Conservation (phyloP, 2,113 vertebrate genomes). For the Tachysurus vachellii region DNA sequence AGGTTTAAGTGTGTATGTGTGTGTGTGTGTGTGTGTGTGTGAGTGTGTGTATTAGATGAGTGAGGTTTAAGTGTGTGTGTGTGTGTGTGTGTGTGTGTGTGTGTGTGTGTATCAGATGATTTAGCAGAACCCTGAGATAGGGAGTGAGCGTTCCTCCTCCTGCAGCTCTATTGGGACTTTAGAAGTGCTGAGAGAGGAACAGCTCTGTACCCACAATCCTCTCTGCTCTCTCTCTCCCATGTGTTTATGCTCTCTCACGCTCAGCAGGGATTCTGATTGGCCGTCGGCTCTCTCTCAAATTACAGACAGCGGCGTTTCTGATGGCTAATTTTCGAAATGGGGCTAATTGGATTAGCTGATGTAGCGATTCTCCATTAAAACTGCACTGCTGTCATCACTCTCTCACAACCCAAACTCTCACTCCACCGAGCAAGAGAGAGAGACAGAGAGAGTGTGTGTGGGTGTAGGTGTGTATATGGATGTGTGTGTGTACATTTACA, state of each 20-base stretch:
- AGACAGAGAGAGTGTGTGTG: too few species aligned
- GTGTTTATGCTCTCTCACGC: not conserved
- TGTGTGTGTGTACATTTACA: too few species aligned
- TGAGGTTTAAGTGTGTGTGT: too few species aligned
- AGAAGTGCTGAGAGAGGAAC: slow-evolving; percentile 65
- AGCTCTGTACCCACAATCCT: slow-evolving; percentile 48
- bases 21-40: too few species aligned
- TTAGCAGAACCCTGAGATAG: slow-evolving; percentile 40
- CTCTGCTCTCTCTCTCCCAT: slow-evolving; percentile 32
- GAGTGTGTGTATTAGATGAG: too few species aligned
- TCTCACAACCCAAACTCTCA: not conserved
- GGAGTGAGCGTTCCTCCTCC: slow-evolving; percentile 35
- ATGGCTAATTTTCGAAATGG: slow-evolving; percentile 16
- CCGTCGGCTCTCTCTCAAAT: slow-evolving; percentile 45
- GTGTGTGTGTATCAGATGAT: too few species aligned
- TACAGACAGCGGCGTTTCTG: slow-evolving; percentile 34
- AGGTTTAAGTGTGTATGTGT: too few species aligned
- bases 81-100: too few species aligned
- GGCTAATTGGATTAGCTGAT: slow-evolving; percentile 29
- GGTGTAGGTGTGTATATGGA: too few species aligned
- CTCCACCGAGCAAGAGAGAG: not conserved
- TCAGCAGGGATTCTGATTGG: slow-evolving; percentile 63
- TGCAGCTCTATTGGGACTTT: slow-evolving; percentile 58
- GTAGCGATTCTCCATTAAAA: slow-evolving; percentile 37
- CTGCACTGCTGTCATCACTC: slow-evolving; percentile 18